Evolutionary conservation across 2,113 vertebrate genomes (phyloP).

Genomic region (Leiothrix lutea): DNA sequence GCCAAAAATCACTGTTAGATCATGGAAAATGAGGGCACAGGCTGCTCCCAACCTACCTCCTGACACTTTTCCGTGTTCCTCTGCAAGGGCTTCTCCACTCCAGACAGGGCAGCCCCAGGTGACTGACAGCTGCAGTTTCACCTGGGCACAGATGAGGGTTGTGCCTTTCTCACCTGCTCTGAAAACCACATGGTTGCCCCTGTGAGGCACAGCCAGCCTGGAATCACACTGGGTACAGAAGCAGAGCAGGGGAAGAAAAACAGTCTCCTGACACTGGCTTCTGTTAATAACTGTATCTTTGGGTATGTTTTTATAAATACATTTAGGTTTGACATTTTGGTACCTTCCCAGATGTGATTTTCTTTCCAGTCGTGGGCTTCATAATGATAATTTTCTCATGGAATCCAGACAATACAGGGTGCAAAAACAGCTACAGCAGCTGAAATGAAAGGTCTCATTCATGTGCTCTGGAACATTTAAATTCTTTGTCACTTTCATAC

Average conservation of each 20-base stretch:
- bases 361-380: background rate
- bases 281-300: background rate
- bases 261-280: background rate
- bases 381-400: background rate
- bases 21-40: accelerated
- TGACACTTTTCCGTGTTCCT: accelerated
- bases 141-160: accelerated
- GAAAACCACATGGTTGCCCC: accelerated
- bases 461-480: no score
- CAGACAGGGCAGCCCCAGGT: accelerated
- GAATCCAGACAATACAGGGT: background rate
- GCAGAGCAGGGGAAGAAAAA: background rate
- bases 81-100: accelerated
- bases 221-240: accelerated
- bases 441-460: background rate
- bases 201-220: accelerated
- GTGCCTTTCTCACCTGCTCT: background rate
- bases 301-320: background rate
- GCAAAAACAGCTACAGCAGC: background rate
- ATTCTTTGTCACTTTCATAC: background rate
- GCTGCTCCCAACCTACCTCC: background rate
- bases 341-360: background rate
- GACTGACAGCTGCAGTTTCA: accelerated
- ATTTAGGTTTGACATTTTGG: accelerated
- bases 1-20: accelerated